Evolutionary conservation across 1,140 invertebrate genomes (phyloP), one percentile per base, ranked within the genome.

Genomic region (Matsumurasca onukii): DNA sequence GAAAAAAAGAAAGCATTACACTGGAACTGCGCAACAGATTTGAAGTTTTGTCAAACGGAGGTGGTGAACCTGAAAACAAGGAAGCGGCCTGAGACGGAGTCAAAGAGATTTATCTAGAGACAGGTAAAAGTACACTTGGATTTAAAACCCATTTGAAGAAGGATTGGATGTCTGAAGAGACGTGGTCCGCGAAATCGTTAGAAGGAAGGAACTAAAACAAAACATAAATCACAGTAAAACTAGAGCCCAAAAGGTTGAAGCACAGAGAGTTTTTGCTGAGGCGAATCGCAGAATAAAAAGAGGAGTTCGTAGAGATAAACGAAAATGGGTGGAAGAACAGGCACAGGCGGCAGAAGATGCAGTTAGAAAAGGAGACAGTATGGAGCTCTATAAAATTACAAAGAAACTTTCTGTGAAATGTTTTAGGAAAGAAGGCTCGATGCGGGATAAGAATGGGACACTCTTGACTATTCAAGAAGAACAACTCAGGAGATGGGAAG

Each of bases 401-500:
- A 45, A 17, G 17, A 45, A 45, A 17, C 17, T 45, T 9, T 45
- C 34, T 17, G 9, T 12, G 17, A 45, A 45, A 17, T 9, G 34
- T 45, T 45, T 45, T 45, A 45, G 34, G 17, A 45, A 17, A 45
- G 34, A 45, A 45, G 34, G 9, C n/a, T n/a, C n/a, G n/a, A 17
- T 45, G 34, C 34, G 34, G 17, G 34, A 45, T 17, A 45, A 45
- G 17, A 45, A 45, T 45, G 34, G 34, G 17, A 45, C 17, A 45
- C 34, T 45, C 9, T 45, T 45, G 17, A 45, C 34, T 17, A 12
- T 17, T 12, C 34, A 45, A 17, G 34, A 45, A 45, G 34, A 45
- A 45, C 34, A 45, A 45, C 34, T 45, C 34, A 45, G 34, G 34
- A 45, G 34, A 45, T 45, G 34, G 34, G 34, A 45, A 45, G 34